These are phyloP conservation scores for Venturia canescens DNA, from an alignment of 1,140 invertebrate species.

Conservation along the genomic window DNA sequence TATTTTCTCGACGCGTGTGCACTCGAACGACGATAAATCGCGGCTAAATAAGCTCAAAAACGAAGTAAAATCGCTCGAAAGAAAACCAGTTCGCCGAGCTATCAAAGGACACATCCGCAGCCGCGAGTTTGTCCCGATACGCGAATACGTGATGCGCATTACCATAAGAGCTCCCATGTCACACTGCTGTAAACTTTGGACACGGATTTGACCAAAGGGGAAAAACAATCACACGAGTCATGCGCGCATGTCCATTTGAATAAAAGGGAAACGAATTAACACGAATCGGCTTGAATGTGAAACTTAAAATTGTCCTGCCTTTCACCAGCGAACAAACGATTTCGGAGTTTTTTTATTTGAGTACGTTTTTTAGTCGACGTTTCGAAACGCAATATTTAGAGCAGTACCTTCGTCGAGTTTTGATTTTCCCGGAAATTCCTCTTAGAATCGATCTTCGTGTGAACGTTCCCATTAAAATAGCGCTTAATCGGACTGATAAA, in stretches of 20 bases:
- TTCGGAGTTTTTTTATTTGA: too few relatives aligned
- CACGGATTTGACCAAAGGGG: not conserved
- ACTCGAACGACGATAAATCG: slow-evolving; percentile 53
- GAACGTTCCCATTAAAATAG: not conserved
- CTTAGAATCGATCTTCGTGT: too few relatives aligned
- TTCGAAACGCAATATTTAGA: too few relatives aligned
- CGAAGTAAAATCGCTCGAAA: slow-evolving; percentile 20
- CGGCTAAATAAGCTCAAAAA: slow-evolving; percentile 44
- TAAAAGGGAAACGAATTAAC: too few relatives aligned
- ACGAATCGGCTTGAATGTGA: too few relatives aligned
- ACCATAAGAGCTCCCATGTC: slow-evolving; percentile 60
- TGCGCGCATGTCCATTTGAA: too few relatives aligned
- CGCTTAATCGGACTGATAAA: not conserved
- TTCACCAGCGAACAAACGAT: too few relatives aligned
- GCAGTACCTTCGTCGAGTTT: too few relatives aligned
- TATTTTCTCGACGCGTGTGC: not conserved
- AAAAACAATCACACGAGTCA: not conserved
- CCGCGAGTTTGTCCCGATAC: slow-evolving; percentile 44
- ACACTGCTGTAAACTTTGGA: slow-evolving; percentile 32
- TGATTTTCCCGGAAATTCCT: too few relatives aligned
- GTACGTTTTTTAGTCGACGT: too few relatives aligned
- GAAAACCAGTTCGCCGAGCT: slow-evolving; percentile 44
- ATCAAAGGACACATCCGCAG: slow-evolving; percentile 42
- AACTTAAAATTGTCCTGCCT: too few relatives aligned
- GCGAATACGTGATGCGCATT: slow-evolving; percentile 56